These are phyloP conservation scores for Agrilus mali DNA, from an alignment of 2,888 invertebrate genomes.

Conservation along the genomic window DNA sequence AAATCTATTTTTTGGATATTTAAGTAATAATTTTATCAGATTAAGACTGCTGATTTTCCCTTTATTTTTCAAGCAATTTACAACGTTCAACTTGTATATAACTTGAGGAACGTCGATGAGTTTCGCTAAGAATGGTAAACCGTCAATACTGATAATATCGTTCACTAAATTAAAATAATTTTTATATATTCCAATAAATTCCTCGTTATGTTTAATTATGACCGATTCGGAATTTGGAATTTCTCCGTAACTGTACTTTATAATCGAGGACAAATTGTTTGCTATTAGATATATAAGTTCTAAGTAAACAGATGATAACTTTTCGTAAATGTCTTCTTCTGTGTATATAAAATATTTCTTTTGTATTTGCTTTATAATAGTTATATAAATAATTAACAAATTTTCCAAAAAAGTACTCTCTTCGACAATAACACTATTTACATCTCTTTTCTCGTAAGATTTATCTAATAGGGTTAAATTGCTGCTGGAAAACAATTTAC, in stretches of 20 bases:
- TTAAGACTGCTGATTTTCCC: too few relatives aligned
- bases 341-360: slow-evolving; percentile 44
- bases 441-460: slow-evolving; percentile 19
- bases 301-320: slow-evolving; percentile 51
- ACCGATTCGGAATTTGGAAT: slow-evolving; percentile 53
- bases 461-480: too few relatives aligned
- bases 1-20: slow-evolving; percentile 20
- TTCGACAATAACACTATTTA: slow-evolving; percentile 22
- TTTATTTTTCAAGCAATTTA: too few relatives aligned
- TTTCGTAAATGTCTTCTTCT: slow-evolving; percentile 50
- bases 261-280: slow-evolving; percentile 53
- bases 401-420: background rate
- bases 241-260: slow-evolving; percentile 55
- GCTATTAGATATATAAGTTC: slow-evolving; percentile 57
- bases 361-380: slow-evolving; percentile 49
- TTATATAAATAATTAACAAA: slow-evolving; percentile 14
- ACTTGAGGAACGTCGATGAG: slow-evolving; percentile 46
- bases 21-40: too few relatives aligned
- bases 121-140: slow-evolving; percentile 52
- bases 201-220: slow-evolving; percentile 56
- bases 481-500: too few relatives aligned
- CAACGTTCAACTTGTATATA: slow-evolving; percentile 19
- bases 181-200: slow-evolving; percentile 57
- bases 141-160: slow-evolving; percentile 60
- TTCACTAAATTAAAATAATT: slow-evolving; percentile 59